Evolutionary conservation across 1,140 invertebrate genomes (phyloP), one percentile per base, ranked within the genome.

Genomic region (Zaprionus vittiger): DNA sequence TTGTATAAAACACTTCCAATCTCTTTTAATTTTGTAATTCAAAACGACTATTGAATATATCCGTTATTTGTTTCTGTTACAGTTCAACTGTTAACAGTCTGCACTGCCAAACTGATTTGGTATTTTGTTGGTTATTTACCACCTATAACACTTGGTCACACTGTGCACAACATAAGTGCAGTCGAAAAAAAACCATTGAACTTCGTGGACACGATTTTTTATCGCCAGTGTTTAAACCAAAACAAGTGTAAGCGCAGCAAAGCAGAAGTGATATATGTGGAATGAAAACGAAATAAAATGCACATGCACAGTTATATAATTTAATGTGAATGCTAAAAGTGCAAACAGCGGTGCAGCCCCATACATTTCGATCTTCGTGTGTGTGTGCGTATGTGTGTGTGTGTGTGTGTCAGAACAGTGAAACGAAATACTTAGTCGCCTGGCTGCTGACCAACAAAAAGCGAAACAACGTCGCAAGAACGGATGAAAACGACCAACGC

Each of bases 221-320:
- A 65, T 64, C 49, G 60, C 59, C 5, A 74, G 38, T 73, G 64
- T 67, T 76, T 55, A 20, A 63, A 70, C 65, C 78, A 80, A 77
- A 77, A 79, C 83, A 84, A 83, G 81, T 83, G 81, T 84, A 83
- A 84, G 81, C 81, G 81, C 69, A 65, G 41, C 62, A 73, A 22
- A 64, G 73, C 52, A 52, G 28, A 61, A 70, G 67, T 77, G 81
- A 55, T 62, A 64, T 60, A 59, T 75, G 38, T 75, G 38, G 59
- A 70, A 70, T 61, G 41, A 61, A 31, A 77, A 66, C 69, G 47
- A 77, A 61, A 73, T 73, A 68, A 73, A 67, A 63, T 77, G 64
- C 74, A 77, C 68, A 70, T 64, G 47, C 75, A 56, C 49, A 56
- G 70, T 77, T 77, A 73, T 73, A 77, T 77, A 77, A 77, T 73